Evolutionary conservation across 1,140 invertebrate species (phyloP).

Genomic region (Ephestia elutella): DNA sequence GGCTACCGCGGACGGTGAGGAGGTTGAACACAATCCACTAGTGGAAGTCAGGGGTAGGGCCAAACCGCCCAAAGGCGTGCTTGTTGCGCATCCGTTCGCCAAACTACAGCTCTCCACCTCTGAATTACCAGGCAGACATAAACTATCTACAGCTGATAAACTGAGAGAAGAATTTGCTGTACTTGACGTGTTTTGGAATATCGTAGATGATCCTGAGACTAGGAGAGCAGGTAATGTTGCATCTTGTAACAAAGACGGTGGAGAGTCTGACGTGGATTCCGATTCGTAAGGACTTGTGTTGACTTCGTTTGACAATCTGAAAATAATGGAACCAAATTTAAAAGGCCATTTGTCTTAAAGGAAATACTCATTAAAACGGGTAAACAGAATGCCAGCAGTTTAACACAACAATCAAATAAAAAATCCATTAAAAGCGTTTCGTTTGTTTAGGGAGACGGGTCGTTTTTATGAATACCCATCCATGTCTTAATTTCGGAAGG

Average conservation of each 20-base stretch:
- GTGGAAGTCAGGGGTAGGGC: conserved; percentile 55
- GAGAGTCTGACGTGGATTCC: conserved; percentile 63
- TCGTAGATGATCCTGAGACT: conserved; percentile 57
- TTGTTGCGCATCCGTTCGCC: conserved; percentile 56
- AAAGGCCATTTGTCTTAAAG: conserved; percentile 2
- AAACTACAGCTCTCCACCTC: conserved; percentile 53
- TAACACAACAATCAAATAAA: conserved; percentile 45
- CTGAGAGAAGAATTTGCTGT: conserved; percentile 39
- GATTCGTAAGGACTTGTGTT: conserved; percentile 64
- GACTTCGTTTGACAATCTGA: conserved; percentile 58
- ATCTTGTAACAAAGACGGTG: conserved; percentile 63
- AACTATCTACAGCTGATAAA: conserved; percentile 44
- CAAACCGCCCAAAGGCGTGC: conserved; percentile 42
- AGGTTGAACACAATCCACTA: conserved; percentile 57
- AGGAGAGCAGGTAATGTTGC: conserved; percentile 61
- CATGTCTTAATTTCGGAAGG: conserved; percentile 57
- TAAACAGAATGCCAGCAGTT: conserved; percentile 33
- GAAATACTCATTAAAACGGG: conserved; percentile 16
- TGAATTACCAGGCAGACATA: conserved; percentile 51
- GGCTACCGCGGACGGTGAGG: conserved; percentile 61
- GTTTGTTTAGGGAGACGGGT: conserved; percentile 42
- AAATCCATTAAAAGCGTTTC: conserved; percentile 37
- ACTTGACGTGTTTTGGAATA: conserved; percentile 56
- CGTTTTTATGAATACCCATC: conserved; percentile 46
- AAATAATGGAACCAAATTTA: conserved; percentile 16